Conservation (phyloP, 2,113 vertebrate species). For the Aix galericulata region DNA sequence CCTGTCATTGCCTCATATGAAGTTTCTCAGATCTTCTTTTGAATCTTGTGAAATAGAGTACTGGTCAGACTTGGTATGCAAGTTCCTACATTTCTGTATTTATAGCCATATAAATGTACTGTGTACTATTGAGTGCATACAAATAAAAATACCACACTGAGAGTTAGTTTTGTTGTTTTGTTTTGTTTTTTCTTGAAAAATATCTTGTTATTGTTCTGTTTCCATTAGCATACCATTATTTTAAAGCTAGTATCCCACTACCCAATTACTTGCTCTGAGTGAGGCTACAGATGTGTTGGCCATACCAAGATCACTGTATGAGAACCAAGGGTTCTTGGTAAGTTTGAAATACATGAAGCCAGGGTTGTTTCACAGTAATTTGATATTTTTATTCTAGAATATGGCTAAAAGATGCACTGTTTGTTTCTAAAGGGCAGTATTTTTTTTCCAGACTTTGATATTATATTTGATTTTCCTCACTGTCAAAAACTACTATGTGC, state of each 20-base stretch:
- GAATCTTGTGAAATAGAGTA: background rate
- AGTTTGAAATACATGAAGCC: background rate
- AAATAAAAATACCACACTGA: constrained; percentile 41
- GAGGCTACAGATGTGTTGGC: background rate
- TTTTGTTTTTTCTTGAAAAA: background rate
- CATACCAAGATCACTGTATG: background rate
- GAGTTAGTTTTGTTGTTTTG: background rate
- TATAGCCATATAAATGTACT: background rate
- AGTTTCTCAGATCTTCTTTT: constrained; percentile 7
- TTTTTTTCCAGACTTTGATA: background rate
- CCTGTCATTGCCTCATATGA: background rate
- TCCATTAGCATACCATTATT: background rate
- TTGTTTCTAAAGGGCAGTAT: background rate
- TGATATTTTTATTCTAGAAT: background rate
- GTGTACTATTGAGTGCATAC: background rate
- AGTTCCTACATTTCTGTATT: background rate
- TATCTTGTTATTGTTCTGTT: background rate
- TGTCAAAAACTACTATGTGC: background rate
- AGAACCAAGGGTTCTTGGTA: background rate
- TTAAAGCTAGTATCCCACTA: background rate
- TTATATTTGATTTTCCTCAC: background rate
- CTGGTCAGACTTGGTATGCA: background rate
- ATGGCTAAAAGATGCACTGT: background rate
- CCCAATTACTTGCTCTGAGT: background rate
- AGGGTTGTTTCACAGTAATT: background rate